A percentile compares a stretch with the other conserved stretches of the same genome.
phyloP scores from a whole-genome alignment of 2,797 vertebrate genomes.

The Eidolon dupreanum region DNA sequence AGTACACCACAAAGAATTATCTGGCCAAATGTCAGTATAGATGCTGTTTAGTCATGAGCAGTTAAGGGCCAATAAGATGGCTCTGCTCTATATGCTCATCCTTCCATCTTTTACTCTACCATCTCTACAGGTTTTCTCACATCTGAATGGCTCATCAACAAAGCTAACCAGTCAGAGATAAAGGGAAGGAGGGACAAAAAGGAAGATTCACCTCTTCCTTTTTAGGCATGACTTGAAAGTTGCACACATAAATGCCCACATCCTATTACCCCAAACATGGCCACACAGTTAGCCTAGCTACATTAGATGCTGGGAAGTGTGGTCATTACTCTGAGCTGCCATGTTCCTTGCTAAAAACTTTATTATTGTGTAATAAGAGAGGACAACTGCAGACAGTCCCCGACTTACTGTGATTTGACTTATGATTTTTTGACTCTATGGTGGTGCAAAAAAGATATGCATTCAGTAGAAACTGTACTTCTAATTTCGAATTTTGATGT shows the following conservation, averaged over 20 bases:
- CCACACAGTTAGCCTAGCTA: not conserved
- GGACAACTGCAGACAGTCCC: not conserved
- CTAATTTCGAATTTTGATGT: too few relatives aligned
- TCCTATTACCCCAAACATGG: not conserved
- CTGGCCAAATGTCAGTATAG: not conserved
- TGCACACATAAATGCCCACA: not conserved
- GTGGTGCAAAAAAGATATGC: too few relatives aligned
- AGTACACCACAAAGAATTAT: not conserved
- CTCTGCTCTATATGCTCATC: not conserved
- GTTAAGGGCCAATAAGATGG: not conserved
- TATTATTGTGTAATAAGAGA: not conserved
- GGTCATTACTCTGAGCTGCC: not conserved
- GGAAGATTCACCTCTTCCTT: not conserved
- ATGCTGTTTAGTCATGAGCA: not conserved
- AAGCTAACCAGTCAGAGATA: not conserved
- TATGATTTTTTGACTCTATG: too few relatives aligned
- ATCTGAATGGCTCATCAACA: not conserved
- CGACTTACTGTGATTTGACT: too few relatives aligned
- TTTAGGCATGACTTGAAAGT: not conserved
- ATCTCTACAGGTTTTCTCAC: not conserved
- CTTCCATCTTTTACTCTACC: not conserved
- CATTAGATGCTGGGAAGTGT: not conserved
- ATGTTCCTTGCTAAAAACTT: not conserved
- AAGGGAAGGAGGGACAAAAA: not conserved
- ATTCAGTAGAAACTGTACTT: too few relatives aligned